Base-by-base conservation (phyloP, 2,113 vertebrate species). In the Rattus norvegicus region DNA sequence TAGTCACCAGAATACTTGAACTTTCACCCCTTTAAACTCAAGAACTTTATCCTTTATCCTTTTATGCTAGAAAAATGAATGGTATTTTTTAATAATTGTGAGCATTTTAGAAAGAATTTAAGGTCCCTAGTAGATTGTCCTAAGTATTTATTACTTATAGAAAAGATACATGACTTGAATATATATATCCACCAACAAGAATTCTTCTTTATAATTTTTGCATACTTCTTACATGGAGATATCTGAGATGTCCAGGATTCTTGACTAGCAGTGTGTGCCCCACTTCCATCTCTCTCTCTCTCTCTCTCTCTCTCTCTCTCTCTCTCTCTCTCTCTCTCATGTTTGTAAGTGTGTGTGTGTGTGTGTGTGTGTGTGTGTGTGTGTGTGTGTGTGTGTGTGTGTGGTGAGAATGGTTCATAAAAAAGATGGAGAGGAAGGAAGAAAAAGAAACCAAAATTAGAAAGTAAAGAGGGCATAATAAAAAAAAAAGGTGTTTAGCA, bases 1-100 rank as follows among this genome's bases (percentile, higher is more conserved):
- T 95, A 36, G 30, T 91, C 9, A 77, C 30, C 16, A 94, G 26
- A 22, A 84, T 94, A 16, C 7, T 24, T 26, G 70, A 56, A n/a
- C 33, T 4, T 70, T 91, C 76, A 6, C 56, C 26, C 95, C 67
- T 91, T 54, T 84, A 56, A 95, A 95, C 6, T 61, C 22, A 94
- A 91, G 67, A 94, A 20, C 33, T 19, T 67, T 52, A 79, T 72
- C 52, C 61, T 26, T 73, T 33, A 4, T 36, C 91, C 77, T 43
- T 43, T 43, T 95, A 91, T 63, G 3, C 28, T 81, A 67, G 22
- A 95, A 52, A 94, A 91, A 75, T 1, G 4, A 4, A 52, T 39
- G 43, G 1, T 7, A 52, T 63, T 92, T 75, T 92, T 79, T 59
- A 39, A 59, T 1, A 49, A 3, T 70, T 92, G 7, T 9, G 85